phyloP scores from a whole-genome alignment of 2,797 vertebrate species.

The Monodelphis domestica region DNA sequence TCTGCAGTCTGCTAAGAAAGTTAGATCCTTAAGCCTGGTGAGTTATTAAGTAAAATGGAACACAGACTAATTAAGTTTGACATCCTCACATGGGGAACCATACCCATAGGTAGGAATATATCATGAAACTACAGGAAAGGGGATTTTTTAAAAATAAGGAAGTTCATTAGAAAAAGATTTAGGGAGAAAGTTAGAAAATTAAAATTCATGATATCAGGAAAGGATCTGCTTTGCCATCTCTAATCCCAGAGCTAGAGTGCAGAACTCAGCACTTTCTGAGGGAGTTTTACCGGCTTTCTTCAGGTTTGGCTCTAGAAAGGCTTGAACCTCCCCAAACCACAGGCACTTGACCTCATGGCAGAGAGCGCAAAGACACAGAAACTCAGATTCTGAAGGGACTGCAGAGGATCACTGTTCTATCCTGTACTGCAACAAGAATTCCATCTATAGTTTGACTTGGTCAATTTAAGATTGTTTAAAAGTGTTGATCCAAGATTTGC shows the following conservation, averaged over 20 bases:
- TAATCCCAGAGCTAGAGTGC: slow-evolving; percentile 68
- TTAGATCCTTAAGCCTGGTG: slow-evolving; percentile 65
- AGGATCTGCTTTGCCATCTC: slow-evolving; percentile 73
- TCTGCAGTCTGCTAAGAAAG: slow-evolving; percentile 64
- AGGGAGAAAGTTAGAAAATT: slow-evolving; percentile 80
- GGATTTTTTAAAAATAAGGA: slow-evolving; percentile 54
- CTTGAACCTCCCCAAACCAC: slow-evolving; percentile 15
- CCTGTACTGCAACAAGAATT: background rate
- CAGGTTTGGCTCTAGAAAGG: slow-evolving; percentile 27
- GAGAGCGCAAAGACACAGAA: background rate
- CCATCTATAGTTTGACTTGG: background rate
- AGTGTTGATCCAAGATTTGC: background rate
- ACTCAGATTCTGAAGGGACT: background rate
- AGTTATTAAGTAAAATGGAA: slow-evolving; percentile 76
- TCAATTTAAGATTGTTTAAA: background rate
- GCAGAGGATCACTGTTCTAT: background rate
- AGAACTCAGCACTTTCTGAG: slow-evolving; percentile 60
- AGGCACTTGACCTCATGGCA: background rate
- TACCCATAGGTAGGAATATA: slow-evolving; percentile 73
- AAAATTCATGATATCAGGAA: slow-evolving; percentile 83
- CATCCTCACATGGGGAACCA: slow-evolving; percentile 61
- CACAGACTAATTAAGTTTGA: slow-evolving; percentile 77
- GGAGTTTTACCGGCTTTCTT: slow-evolving; percentile 39
- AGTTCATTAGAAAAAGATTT: slow-evolving; percentile 78
- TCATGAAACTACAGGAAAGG: slow-evolving; percentile 70